A percentile compares a stretch with the other conserved stretches of the same genome.
These are phyloP conservation scores for Auanema freiburgensis DNA, from an alignment of 2,888 invertebrate species.

Conservation along the genomic window DNA sequence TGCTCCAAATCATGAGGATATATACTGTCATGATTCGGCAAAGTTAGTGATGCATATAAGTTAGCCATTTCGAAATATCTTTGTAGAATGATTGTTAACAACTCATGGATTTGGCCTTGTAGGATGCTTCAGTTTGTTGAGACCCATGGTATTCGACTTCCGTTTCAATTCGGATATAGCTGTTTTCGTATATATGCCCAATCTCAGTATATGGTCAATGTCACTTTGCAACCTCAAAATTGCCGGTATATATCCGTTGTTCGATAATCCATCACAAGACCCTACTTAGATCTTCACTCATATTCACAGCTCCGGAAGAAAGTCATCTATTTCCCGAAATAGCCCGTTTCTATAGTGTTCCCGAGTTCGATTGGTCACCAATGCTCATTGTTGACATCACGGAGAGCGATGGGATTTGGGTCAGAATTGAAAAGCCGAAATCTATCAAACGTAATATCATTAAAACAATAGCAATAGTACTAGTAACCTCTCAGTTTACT, in stretches of 20 bases:
- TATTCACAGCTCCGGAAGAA: slow-evolving; percentile 33
- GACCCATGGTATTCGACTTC: neutral
- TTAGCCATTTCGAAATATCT: neutral
- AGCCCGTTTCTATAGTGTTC: slow-evolving; percentile 17
- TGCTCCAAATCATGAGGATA: slow-evolving; percentile 42
- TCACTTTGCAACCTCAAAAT: slow-evolving; percentile 42
- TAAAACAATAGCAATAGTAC: too few relatives aligned
- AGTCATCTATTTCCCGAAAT: slow-evolving; percentile 40
- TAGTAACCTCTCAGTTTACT: too few relatives aligned
- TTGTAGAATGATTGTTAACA: slow-evolving; percentile 16
- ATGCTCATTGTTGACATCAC: slow-evolving; percentile 42
- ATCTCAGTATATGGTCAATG: slow-evolving; percentile 47
- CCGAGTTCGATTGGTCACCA: slow-evolving; percentile 44
- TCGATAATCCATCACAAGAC: neutral
- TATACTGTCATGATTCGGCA: slow-evolving; percentile 45
- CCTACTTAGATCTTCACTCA: slow-evolving; percentile 23
- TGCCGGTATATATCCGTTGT: slow-evolving; percentile 26
- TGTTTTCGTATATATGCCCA: slow-evolving; percentile 50
- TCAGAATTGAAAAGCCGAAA: slow-evolving; percentile 22
- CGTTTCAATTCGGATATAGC: slow-evolving; percentile 36
- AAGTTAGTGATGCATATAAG: slow-evolving; percentile 1
- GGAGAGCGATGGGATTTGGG: slow-evolving; percentile 34
- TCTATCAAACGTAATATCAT: too few relatives aligned
- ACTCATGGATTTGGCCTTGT: slow-evolving; percentile 20
- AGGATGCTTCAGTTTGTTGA: slow-evolving; percentile 6